phyloP scores from a whole-genome alignment of 2,888 invertebrate genomes.

The Stenichneumon culpator region DNA sequence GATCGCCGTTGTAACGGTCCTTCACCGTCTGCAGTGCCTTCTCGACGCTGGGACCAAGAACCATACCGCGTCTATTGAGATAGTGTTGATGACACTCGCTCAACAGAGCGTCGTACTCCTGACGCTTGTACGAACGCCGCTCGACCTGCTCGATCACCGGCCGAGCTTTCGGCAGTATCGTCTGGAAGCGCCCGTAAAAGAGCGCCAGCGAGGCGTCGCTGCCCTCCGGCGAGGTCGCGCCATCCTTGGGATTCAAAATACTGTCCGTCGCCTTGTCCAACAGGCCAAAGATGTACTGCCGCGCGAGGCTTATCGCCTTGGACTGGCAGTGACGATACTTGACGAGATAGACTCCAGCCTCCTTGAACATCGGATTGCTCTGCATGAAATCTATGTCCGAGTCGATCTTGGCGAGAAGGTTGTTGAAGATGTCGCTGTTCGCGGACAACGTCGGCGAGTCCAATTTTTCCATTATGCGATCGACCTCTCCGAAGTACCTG shows the following conservation, averaged over 20 bases:
- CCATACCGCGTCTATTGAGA: conserved; percentile 89
- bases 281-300: conserved; percentile 91
- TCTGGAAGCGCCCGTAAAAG: conserved; percentile 98
- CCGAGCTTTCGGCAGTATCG: conserved; percentile 94
- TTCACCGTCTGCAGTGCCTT: conserved; percentile 81
- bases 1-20: conserved; percentile 89
- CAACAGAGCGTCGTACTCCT: conserved; percentile 92
- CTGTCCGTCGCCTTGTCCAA: conserved; percentile 92
- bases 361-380: conserved; percentile 93
- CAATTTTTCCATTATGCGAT: conserved; percentile 92
- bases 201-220: conserved; percentile 92
- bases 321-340: conserved; percentile 95
- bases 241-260: conserved; percentile 79
- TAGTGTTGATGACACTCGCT: conserved; percentile 94
- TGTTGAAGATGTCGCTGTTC: conserved; percentile 93
- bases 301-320: conserved; percentile 92
- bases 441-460: conserved; percentile 93
- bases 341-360: conserved; percentile 92
- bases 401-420: conserved; percentile 93
- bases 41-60: conserved; percentile 87
- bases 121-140: conserved; percentile 89
- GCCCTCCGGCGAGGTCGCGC: conserved; percentile 75
- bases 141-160: conserved; percentile 94
- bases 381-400: conserved; percentile 94
- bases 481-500: conserved; percentile 94